Evolutionary conservation across 2,113 vertebrate genomes (phyloP).

Genomic region (Neopipo cinnamomea): DNA sequence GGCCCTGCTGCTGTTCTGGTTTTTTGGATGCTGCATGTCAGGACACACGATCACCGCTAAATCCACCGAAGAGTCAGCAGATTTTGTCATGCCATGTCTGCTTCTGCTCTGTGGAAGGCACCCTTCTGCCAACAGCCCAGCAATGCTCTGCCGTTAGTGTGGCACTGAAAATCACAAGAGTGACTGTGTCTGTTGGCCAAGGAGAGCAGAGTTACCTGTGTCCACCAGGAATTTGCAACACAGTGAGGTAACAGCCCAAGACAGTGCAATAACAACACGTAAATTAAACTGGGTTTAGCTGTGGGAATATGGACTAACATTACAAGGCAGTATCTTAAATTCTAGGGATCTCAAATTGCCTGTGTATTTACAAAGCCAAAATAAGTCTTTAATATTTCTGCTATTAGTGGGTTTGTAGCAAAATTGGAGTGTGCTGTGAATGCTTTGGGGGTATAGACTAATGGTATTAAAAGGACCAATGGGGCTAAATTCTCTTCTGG

Average conservation of each 20-base stretch:
- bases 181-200: neutral
- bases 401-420: neutral
- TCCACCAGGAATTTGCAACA: neutral
- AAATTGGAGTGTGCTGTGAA: neutral
- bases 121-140: neutral
- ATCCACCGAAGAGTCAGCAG: neutral
- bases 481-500: neutral
- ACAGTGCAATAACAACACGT: rapidly evolving
- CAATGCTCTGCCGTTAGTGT: neutral
- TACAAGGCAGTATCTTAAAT: neutral
- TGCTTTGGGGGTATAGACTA: neutral
- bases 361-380: neutral
- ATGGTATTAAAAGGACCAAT: neutral
- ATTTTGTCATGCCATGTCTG: neutral
- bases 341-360: neutral
- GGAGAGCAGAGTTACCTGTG: neutral
- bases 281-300: neutral
- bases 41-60: neutral
- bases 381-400: neutral
- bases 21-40: neutral
- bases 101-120: neutral
- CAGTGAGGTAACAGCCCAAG: neutral
- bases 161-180: neutral
- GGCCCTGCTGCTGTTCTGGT: neutral
- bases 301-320: neutral